Evolutionary conservation across 2,113 vertebrate species (phyloP), one percentile per base, ranked within the genome.

Genomic region (Columba livia): DNA sequence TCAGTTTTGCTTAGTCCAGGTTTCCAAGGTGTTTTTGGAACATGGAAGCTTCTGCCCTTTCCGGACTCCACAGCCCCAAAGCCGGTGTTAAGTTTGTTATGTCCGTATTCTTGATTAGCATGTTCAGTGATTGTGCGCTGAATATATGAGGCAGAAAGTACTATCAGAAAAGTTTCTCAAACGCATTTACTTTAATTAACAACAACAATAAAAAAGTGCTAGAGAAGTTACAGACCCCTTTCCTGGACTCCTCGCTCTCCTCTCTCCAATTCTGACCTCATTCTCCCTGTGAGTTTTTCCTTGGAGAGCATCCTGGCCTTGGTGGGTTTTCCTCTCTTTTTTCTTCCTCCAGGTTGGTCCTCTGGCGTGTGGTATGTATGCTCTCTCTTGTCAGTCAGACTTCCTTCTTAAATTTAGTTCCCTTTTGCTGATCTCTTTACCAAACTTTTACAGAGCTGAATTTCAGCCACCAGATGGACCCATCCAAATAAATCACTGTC

Each of bases 191-290:
- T 85, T 90, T 57, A 61, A 65, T 15, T 79, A 66, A 56, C n/a
- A 24, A 9, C 24, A 44, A 9, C 24, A 44, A 54, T 7, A 11
- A 28, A 64, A 40, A 48, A 48, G 20, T 77, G 26, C 53, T 84
- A 86, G 70, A 90, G 70, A 81, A 75, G 24, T 72, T 95, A 79
- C 70, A 92, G 91, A 95, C 77, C 77, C 83, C 73, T 87, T 92
- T 85, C 73, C 66, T 92, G 71, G 65, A 81, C 82, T 85, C 58
- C 56, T 36, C 47, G 66, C 36, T 53, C 50, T 38, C 54, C 38
- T 5, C 7, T 38, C 17, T 97, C 93, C 93, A 95, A 50, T 79
- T 94, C 77, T 94, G 95, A 94, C 73, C 84, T 96, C 91, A 96
- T 87, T 87, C 80, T 94, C 95, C 89, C 83, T 75, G 29, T 92